Conservation (phyloP, 1,140 invertebrate genomes). For the Drosophila watanabei region DNA sequence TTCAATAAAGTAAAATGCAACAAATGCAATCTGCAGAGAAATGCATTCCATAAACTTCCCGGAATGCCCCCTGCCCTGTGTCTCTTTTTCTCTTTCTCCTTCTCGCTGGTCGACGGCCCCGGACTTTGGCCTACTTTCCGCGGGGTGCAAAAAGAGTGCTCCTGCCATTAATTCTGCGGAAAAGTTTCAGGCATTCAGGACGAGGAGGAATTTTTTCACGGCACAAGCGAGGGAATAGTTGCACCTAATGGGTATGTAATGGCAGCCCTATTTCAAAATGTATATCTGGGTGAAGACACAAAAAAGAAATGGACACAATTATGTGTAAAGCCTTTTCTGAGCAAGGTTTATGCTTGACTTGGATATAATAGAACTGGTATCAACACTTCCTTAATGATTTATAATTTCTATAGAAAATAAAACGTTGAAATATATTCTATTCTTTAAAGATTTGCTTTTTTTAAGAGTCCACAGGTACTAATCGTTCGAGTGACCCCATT, state of each 20-base stretch:
- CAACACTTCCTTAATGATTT: background rate
- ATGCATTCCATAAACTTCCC: slow-evolving; percentile 71
- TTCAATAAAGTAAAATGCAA: slow-evolving; percentile 83
- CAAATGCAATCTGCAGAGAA: slow-evolving; percentile 69
- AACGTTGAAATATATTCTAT: background rate
- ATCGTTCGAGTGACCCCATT: background rate
- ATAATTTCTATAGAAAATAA: background rate
- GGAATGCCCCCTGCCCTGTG: slow-evolving; percentile 33
- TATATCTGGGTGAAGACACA: slow-evolving; percentile 19
- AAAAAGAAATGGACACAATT: slow-evolving; percentile 1
- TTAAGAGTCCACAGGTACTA: background rate
- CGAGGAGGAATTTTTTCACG: slow-evolving; percentile 14
- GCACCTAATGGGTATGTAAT: slow-evolving; percentile 22
- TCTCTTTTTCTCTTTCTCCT: background rate
- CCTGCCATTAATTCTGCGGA: slow-evolving; percentile 44
- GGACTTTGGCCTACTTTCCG: slow-evolving; percentile 52
- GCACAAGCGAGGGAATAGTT: slow-evolving; percentile 16
- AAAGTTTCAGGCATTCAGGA: slow-evolving; percentile 20
- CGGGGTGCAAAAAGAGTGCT: slow-evolving; percentile 31
- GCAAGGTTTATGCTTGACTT: background rate
- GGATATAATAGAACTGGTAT: background rate
- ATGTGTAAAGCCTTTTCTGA: background rate
- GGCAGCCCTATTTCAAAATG: slow-evolving; percentile 14
- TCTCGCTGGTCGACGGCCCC: slow-evolving; percentile 12
- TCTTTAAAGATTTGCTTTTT: background rate